Conservation (phyloP, 2,113 vertebrate species). For the Morone chrysops region DNA sequence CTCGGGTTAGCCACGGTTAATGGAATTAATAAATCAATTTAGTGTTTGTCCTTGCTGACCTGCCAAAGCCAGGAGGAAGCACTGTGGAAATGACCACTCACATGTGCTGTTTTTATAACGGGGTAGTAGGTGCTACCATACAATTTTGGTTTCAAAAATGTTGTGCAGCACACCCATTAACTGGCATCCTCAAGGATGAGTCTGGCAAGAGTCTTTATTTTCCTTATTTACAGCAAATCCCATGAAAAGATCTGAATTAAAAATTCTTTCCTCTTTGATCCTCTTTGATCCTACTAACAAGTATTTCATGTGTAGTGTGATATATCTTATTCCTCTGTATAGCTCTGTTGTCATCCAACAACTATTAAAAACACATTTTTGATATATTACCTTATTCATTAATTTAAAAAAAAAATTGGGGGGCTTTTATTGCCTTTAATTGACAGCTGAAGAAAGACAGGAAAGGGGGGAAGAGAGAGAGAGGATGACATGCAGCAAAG, state of each 20-base stretch:
- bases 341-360: not conserved
- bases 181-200: not conserved
- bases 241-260: not conserved
- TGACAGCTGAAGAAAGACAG: no score
- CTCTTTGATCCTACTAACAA: not conserved
- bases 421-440: no score
- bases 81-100: not conserved
- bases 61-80: conserved; percentile 11
- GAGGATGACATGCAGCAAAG: no score
- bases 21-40: conserved; percentile 64
- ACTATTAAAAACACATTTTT: not conserved
- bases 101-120: conserved; percentile 6
- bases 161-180: conserved; percentile 11
- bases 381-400: no score
- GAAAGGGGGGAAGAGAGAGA: no score
- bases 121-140: not conserved
- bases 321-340: not conserved
- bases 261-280: no score
- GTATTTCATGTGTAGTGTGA: not conserved
- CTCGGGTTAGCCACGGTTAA: conserved; percentile 36
- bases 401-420: no score
- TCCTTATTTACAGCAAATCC: not conserved
- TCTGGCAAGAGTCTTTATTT: not conserved
- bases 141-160: not conserved
- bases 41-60: conserved; percentile 44